Conservation (phyloP, 2,113 vertebrate species). For the Callionymus lyra region DNA sequence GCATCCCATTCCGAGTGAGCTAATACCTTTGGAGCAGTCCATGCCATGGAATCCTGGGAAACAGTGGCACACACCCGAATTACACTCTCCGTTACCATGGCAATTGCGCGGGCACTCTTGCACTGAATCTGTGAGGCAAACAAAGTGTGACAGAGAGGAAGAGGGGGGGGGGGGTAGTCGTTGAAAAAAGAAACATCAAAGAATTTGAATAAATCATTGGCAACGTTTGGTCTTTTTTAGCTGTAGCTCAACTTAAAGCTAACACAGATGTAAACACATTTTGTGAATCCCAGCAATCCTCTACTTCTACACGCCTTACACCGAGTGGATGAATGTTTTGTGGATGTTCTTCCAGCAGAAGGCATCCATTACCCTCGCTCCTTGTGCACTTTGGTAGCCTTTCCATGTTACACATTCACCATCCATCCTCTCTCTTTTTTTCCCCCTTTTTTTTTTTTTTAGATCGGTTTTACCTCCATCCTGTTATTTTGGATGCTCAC, state of each 20-base stretch:
- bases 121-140: constrained; percentile 82
- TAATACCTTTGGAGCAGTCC: constrained; percentile 95
- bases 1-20: constrained; percentile 15
- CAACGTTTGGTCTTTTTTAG: constrained; percentile 30
- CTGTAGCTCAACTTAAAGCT: constrained; percentile 18
- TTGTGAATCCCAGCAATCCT: constrained; percentile 5
- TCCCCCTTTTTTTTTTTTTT: not conserved
- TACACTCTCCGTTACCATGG: constrained; percentile 95
- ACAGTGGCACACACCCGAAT: constrained; percentile 93
- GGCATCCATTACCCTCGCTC: constrained; percentile 9
- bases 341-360: constrained; percentile 17
- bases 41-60: constrained; percentile 96
- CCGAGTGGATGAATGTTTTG: constrained; percentile 10
- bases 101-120: constrained; percentile 97
- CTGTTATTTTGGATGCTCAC: constrained; percentile 7
- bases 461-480: not conserved
- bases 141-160: constrained; percentile 25
- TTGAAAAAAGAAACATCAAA: constrained; percentile 41
- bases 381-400: not conserved
- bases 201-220: constrained; percentile 46
- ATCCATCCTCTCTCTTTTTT: not conserved
- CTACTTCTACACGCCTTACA: constrained; percentile 13
- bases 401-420: not conserved
- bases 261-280: constrained; percentile 17
- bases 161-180: constrained; percentile 6